A percentile compares a stretch with the other conserved stretches of the same genome.
Evolutionary conservation across 2,888 invertebrate species (phyloP).

Genomic region (Timema podura): DNA sequence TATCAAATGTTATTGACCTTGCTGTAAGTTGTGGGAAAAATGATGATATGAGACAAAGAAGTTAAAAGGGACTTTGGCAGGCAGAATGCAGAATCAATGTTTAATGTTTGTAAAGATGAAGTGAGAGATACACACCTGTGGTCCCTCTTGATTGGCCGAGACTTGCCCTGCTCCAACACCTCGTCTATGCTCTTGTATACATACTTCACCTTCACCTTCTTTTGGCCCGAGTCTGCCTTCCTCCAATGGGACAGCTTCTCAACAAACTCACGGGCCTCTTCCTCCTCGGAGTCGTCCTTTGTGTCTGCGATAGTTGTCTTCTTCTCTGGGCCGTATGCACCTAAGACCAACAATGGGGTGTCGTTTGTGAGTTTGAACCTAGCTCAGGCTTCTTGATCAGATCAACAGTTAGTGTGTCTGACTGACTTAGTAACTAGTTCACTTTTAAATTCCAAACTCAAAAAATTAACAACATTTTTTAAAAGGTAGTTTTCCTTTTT

Average conservation of each 20-base stretch:
- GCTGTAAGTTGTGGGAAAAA: too few relatives aligned
- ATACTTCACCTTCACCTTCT: conserved; percentile 67
- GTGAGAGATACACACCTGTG: conserved; percentile 27
- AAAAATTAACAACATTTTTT: too few relatives aligned
- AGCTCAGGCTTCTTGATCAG: too few relatives aligned
- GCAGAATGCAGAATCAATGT: too few relatives aligned
- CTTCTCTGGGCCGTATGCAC: conserved; percentile 84
- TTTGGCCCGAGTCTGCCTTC: conserved; percentile 47
- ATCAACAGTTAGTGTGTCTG: too few relatives aligned
- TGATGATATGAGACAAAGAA: too few relatives aligned
- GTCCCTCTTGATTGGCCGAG: conserved; percentile 23
- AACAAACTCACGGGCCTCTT: conserved; percentile 41
- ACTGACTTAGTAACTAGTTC: too few relatives aligned
- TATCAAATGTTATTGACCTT: too few relatives aligned
- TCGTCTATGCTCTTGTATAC: conserved; percentile 82
- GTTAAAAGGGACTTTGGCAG: too few relatives aligned
- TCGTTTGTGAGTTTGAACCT: too few relatives aligned
- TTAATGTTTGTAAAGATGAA: neutral
- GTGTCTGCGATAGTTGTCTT: conserved; percentile 29
- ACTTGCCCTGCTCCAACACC: conserved; percentile 82
- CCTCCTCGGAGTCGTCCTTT: conserved; percentile 38
- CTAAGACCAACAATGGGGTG: conserved; percentile 39
- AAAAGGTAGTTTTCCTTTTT: too few relatives aligned
- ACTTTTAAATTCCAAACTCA: too few relatives aligned
- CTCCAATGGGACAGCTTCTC: conserved; percentile 66